Base-by-base conservation (phyloP, 1,140 invertebrate genomes). In the Heliconius hermathena region DNA sequence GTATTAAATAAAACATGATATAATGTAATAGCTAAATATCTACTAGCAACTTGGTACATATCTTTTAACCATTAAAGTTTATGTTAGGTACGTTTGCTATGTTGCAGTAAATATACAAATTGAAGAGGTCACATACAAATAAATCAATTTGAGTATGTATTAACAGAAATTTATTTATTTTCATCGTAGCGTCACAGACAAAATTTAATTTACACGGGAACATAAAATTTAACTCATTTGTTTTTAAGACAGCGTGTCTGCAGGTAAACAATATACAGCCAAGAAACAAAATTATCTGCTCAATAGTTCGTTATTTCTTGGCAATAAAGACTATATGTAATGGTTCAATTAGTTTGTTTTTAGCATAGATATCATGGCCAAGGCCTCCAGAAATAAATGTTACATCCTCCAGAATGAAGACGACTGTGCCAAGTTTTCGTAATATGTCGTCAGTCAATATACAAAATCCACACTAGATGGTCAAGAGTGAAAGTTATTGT, bases 371-470 rank as follows among this genome's bases (percentile, higher is more conserved):
- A 82, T 82, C 84, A 82, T 84, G 82, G 84, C 84, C 84, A 88
- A 88, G 86, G 86, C 84, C 89, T 93, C 91, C 92, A 93, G 92
- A 92, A 93, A 93, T 93, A 93, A 91, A 90, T 91, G 81, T 91
- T 90, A 91, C 88, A 90, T 85, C 82, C 87, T 91, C 91, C 89
- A 91, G 90, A 83, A 86, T 80, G 73, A 46, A 75, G 81, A 76
- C 76, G 57, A 73, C 74, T 72, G 86, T 93, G 92, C 92, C 92
- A 93, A 93, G 80, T 85, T 86, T 88, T 83, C 84, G 80, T 81
- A 81, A 82, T 86, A 88, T 82, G 83, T 74, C 77, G 85, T 88
- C 88, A 94, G 92, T 93, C 86, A 85, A 89, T 81, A 83, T 74
- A 84, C 77, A 84, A 87, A 87, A 84, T 85, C 49, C 88, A 82